These are phyloP conservation scores for Antigone vipio DNA, from an alignment of 2,113 vertebrate genomes.

Conservation along the genomic window DNA sequence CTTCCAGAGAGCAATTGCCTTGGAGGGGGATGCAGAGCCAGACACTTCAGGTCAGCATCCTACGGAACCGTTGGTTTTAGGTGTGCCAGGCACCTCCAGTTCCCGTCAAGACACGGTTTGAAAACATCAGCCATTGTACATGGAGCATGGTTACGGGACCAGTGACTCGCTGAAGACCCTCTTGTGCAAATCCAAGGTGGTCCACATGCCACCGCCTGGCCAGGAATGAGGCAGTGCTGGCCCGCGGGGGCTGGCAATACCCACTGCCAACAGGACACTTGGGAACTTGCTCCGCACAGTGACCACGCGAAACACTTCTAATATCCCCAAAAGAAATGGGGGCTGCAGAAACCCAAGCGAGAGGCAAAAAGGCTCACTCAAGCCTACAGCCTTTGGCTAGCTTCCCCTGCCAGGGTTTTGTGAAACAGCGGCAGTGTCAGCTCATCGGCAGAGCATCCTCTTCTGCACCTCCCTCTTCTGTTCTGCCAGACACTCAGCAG, in stretches of 20 bases:
- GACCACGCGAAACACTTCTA: background rate
- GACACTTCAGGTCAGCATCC: background rate
- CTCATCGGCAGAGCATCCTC: background rate
- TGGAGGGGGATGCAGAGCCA: background rate
- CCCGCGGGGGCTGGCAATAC: background rate
- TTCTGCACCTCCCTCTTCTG: background rate
- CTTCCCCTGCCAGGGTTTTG: background rate
- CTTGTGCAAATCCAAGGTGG: background rate
- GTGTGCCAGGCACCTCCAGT: background rate
- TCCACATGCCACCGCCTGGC: background rate
- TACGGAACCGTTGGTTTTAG: background rate
- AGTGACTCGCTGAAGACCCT: background rate
- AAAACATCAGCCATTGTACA: too few relatives aligned
- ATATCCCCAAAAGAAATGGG: background rate
- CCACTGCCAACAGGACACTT: background rate
- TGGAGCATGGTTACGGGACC: rapidly evolving
- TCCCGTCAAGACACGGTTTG: background rate
- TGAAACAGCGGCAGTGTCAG: rapidly evolving
- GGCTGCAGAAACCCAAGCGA: background rate
- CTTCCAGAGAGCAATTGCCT: background rate
- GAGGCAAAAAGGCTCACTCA: background rate
- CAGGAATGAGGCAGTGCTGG: too few relatives aligned
- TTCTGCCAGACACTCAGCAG: background rate
- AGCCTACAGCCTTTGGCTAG: rapidly evolving
- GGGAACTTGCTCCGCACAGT: background rate